Base-by-base conservation (phyloP, 2,797 vertebrate species). In the Spondyliosoma cantharus region DNA sequence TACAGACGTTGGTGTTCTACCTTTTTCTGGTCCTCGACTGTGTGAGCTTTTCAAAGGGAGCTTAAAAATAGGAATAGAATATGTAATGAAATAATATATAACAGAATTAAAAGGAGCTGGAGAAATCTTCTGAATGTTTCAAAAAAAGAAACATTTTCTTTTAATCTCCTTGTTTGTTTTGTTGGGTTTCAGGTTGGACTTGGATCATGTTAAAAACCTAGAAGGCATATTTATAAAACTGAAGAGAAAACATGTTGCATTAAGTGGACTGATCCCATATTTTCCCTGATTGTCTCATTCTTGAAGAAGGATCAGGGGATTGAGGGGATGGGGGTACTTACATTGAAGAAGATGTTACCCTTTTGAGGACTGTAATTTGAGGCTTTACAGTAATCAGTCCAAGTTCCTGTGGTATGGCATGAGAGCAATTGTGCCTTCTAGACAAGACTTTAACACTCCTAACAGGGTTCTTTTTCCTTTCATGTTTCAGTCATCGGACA, bases 321-420 rank as follows among this genome's bases (percentile, higher is more conserved):
- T 49, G 64, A 80, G 76, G 61, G 71, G 72, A 82, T 67, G 66
- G 80, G 76, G 83, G 80, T 1, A 16, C 89, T 85, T 75, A 81
- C 86, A 90, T 50, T 87, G 87, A 89, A 85, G 87, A 92, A 86
- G 91, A 92, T 92, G 92, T 91, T 90, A 89, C 87, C 70, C 86
- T 92, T 93, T 91, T 66, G 82, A 91, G 82, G 82, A 87, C 90
- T 90, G 90, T 91, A 93, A 94, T 95, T 95, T 93, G 86, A 90
- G 91, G 91, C 86, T 91, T 81, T 88, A 90, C 88, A 81, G 88
- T 92, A 93, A 94, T 94, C 93, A 93, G 90, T 50, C 86, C 5
- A 45, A 81, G 92, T 88, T 93, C 87, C 88, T 89, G 91, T 89
- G 92, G 93, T 89, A 80, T 93, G 91, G 90, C 86, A 56, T 92